These are phyloP conservation scores for Melanotaenia pygmaea DNA, from an alignment of 2,797 vertebrate species.

Conservation along the genomic window DNA sequence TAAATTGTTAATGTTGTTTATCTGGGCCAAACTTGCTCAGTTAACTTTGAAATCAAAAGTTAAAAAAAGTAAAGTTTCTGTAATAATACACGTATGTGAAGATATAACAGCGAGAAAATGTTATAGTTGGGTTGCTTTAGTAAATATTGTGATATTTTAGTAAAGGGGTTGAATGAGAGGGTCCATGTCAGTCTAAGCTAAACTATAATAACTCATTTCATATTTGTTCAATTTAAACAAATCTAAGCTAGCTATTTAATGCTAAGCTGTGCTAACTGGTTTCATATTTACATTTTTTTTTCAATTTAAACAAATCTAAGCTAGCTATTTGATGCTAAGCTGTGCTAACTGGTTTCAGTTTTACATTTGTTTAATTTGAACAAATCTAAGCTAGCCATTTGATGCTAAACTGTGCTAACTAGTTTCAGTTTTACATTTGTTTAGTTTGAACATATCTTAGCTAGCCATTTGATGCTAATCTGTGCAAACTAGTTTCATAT, in stretches of 20 bases:
- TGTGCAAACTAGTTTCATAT: too few relatives aligned
- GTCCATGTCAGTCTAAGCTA: not conserved
- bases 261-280: constrained; percentile 19
- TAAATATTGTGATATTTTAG: constrained; percentile 12
- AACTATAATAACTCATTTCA: not conserved
- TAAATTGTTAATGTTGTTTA: constrained; percentile 45
- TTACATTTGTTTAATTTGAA: not conserved
- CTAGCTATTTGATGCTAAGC: too few relatives aligned
- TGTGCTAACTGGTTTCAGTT: not conserved
- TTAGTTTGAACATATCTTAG: too few relatives aligned
- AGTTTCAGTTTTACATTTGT: too few relatives aligned
- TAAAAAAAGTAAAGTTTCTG: constrained; percentile 27
- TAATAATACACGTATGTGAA: constrained; percentile 11
- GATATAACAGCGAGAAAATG: constrained; percentile 12
- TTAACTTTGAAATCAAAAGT: constrained; percentile 21
- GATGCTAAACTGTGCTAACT: too few relatives aligned
- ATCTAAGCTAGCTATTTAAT: not conserved
- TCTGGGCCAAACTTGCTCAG: constrained; percentile 33
- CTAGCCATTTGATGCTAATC: not conserved
- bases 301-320: not conserved
- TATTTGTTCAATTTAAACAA: too few relatives aligned
- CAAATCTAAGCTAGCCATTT: too few relatives aligned
- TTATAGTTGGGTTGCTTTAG: constrained; percentile 8
- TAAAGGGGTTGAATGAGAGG: not conserved
- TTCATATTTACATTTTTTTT: not conserved